Evolutionary conservation across 2,797 vertebrate genomes (phyloP).

Genomic region (Pempheris klunzingeri): DNA sequence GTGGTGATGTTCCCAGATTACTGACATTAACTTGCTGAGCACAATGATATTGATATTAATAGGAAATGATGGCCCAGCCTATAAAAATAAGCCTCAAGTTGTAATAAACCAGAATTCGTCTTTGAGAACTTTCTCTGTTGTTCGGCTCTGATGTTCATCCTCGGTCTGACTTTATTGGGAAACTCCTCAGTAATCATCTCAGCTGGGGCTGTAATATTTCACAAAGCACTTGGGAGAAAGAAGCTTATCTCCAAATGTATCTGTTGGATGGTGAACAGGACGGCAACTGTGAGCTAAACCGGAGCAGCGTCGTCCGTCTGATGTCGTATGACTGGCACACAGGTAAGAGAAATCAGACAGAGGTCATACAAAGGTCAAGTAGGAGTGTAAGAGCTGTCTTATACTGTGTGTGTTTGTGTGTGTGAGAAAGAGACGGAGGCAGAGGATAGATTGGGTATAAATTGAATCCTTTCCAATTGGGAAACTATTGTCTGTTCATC

Average conservation of each 20-base stretch:
- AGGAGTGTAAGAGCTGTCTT: slow-evolving; percentile 28
- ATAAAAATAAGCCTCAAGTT: neutral
- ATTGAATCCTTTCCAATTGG: slow-evolving; percentile 67
- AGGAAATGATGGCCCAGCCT: neutral
- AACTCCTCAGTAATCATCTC: slow-evolving; percentile 43
- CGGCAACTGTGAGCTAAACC: slow-evolving; percentile 16
- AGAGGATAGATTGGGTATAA: slow-evolving; percentile 56
- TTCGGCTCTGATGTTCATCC: slow-evolving; percentile 18
- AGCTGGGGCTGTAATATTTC: slow-evolving; percentile 47
- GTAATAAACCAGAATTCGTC: neutral
- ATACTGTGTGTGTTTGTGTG: neutral
- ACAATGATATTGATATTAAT: neutral
- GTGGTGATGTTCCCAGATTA: no score
- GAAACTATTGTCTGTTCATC: slow-evolving; percentile 59
- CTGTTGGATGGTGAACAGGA: slow-evolving; percentile 10
- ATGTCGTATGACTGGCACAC: slow-evolving; percentile 58
- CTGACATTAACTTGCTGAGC: neutral
- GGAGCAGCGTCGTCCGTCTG: slow-evolving; percentile 25
- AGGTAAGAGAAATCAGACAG: slow-evolving; percentile 62
- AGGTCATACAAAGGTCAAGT: slow-evolving; percentile 60
- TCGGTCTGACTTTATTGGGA: slow-evolving; percentile 34
- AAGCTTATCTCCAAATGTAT: slow-evolving; percentile 1
- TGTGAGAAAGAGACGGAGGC: slow-evolving; percentile 13
- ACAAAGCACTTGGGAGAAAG: slow-evolving; percentile 4
- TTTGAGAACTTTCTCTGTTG: slow-evolving; percentile 1